phyloP scores from a whole-genome alignment of 2,888 invertebrate genomes.

The Rotaria magnacalcarata region DNA sequence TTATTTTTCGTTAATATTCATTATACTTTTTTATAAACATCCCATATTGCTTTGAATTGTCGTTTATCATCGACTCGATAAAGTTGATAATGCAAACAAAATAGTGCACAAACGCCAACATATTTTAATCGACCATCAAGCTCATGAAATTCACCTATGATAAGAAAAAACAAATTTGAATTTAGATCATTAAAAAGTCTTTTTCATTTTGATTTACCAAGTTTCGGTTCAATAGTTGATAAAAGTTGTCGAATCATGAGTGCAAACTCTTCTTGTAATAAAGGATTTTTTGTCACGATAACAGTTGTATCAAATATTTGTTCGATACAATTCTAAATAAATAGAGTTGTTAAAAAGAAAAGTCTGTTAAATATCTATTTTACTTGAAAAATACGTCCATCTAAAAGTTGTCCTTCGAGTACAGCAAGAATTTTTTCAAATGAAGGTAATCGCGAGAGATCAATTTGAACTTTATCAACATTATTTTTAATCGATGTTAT shows the following conservation, averaged over 20 bases:
- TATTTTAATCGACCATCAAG: conserved; percentile 56
- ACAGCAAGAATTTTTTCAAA: conserved; percentile 71
- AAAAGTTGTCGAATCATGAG: conserved; percentile 67
- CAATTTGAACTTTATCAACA: conserved; percentile 65
- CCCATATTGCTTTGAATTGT: conserved; percentile 69
- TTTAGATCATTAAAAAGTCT: neutral
- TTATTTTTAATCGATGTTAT: conserved; percentile 69
- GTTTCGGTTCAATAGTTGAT: conserved; percentile 52
- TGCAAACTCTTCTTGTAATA: conserved; percentile 67
- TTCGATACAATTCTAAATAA: conserved; percentile 52
- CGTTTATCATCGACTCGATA: conserved; percentile 76
- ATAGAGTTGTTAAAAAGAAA: conserved; percentile 48
- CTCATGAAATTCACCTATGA: conserved; percentile 55
- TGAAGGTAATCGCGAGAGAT: conserved; percentile 66
- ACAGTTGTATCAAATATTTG: conserved; percentile 59
- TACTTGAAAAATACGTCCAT: conserved; percentile 71
- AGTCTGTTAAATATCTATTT: neutral
- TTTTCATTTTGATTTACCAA: conserved; percentile 50
- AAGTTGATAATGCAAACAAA: conserved; percentile 59
- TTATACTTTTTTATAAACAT: conserved; percentile 71
- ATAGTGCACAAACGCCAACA: conserved; percentile 59
- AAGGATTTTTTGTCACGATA: conserved; percentile 58
- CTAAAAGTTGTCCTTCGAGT: conserved; percentile 68
- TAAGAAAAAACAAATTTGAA: conserved; percentile 35
- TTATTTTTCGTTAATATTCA: neutral